Evolutionary conservation across 2,797 vertebrate genomes (phyloP).

Genomic region (Sparus aurata): DNA sequence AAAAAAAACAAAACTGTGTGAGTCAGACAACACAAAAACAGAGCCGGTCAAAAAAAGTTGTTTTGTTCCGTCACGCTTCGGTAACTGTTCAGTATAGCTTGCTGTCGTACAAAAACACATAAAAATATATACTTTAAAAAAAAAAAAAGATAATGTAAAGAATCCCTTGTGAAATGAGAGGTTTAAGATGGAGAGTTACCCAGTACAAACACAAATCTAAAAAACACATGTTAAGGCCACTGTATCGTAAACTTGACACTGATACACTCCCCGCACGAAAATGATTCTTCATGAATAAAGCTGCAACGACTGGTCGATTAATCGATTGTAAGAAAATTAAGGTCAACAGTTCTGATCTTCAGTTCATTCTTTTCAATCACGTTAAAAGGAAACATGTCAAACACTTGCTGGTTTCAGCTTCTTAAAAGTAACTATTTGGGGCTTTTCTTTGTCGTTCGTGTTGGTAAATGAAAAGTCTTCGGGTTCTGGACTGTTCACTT

Average conservation of each 20-base stretch:
- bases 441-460: no score
- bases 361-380: no score
- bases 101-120: slow-evolving; percentile 64
- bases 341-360: no score
- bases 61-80: slow-evolving; percentile 31
- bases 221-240: slow-evolving; percentile 38
- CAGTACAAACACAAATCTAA: slow-evolving; percentile 36
- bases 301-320: no score
- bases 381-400: no score
- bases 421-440: no score
- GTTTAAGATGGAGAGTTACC: slow-evolving; percentile 31
- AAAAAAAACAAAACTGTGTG: background rate
- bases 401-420: no score
- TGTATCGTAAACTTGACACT: slow-evolving; percentile 35
- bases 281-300: slow-evolving; percentile 12
- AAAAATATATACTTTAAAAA: slow-evolving; percentile 62
- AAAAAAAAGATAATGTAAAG: slow-evolving; percentile 37
- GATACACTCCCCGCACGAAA: slow-evolving; percentile 32
- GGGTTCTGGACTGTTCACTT: no score
- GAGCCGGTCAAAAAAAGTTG: slow-evolving; percentile 23
- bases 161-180: slow-evolving; percentile 23
- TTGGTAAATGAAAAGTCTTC: no score
- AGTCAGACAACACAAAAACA: slow-evolving; percentile 37
- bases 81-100: slow-evolving; percentile 46
- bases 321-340: no score